These are phyloP conservation scores for Stomatorhinus walkeri DNA, from an alignment of 2,797 vertebrate genomes.

Conservation along the genomic window DNA sequence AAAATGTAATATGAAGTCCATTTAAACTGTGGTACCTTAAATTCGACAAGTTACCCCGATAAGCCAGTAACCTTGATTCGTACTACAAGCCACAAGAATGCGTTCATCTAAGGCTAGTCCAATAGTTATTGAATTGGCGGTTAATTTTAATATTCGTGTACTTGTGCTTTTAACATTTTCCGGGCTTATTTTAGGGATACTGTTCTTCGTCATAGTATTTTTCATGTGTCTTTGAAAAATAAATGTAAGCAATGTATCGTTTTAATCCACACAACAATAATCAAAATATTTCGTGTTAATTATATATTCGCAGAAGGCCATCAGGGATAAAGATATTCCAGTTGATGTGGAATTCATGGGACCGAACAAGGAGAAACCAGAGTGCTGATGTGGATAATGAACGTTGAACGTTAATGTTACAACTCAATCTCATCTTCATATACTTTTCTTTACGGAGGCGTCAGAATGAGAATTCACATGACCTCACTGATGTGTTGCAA, in stretches of 20 bases:
- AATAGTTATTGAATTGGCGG: background rate
- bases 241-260: background rate
- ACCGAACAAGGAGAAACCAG: slow-evolving; percentile 76
- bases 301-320: slow-evolving; percentile 72
- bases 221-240: background rate
- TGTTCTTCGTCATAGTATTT: background rate
- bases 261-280: background rate
- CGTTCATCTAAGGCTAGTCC: background rate
- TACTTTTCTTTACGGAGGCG: background rate
- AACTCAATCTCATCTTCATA: background rate
- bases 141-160: background rate
- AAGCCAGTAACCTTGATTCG: background rate
- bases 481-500: background rate
- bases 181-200: background rate
- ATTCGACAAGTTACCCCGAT: background rate
- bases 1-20: too few species aligned
- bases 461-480: background rate
- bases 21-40: too few species aligned
- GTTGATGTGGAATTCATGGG: slow-evolving; percentile 94
- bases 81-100: background rate
- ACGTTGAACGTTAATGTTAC: background rate
- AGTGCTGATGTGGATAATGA: slow-evolving; percentile 54
- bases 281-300: slow-evolving; percentile 13
- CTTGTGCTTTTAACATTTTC: background rate
- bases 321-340: slow-evolving; percentile 93